Evolutionary conservation across 2,113 vertebrate species (phyloP).

Genomic region (Mionectes macconnelli): DNA sequence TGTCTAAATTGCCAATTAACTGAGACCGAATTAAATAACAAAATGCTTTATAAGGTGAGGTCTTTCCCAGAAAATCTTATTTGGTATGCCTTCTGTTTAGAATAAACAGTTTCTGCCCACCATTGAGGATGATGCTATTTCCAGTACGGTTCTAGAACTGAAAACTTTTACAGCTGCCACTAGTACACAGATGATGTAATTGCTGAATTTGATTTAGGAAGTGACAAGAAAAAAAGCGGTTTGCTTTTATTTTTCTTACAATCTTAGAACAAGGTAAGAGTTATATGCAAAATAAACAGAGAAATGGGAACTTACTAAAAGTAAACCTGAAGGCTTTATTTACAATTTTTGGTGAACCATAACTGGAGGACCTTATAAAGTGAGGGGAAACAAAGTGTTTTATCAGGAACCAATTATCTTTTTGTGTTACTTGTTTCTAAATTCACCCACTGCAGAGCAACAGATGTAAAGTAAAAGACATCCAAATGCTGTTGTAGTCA

Average conservation of each 20-base stretch:
- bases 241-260: not conserved
- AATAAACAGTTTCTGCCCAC: not conserved
- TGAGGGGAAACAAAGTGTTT: not conserved
- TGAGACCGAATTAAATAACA: not conserved
- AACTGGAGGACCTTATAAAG: not conserved
- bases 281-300: not conserved
- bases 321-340: not conserved
- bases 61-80: not conserved
- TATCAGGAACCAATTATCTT: not conserved
- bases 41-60: not conserved
- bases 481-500: not conserved
- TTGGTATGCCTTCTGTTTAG: not conserved
- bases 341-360: not conserved
- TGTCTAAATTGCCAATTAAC: not conserved
- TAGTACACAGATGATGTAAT: not conserved
- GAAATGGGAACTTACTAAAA: not conserved
- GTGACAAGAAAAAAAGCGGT: not conserved
- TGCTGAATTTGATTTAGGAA: not conserved
- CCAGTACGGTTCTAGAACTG: not conserved
- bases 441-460: not conserved
- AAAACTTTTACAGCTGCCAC: not conserved
- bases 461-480: not conserved
- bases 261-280: not conserved
- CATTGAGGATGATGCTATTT: not conserved
- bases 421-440: not conserved